Conservation (phyloP, 1,140 invertebrate species). For the Drosophila elegans region DNA sequence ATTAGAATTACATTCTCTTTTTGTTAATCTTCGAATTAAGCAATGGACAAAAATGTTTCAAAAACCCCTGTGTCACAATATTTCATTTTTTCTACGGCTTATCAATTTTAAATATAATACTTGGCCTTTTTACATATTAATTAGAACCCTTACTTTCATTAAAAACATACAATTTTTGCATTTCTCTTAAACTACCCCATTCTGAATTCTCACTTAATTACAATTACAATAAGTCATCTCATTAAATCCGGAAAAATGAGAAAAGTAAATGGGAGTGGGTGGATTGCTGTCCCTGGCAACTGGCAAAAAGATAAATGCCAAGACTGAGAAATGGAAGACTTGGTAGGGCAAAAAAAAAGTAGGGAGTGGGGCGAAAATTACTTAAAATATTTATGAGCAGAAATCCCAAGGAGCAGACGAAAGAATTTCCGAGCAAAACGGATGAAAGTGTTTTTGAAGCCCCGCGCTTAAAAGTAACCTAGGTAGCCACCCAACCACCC, state of each 20-base stretch:
- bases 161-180: not conserved
- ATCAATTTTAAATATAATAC: too few relatives aligned
- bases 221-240: conserved; percentile 84
- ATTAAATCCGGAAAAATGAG: conserved; percentile 59
- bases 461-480: conserved; percentile 57
- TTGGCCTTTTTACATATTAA: too few relatives aligned
- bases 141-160: too few relatives aligned
- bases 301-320: conserved; percentile 42
- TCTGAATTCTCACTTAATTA: conserved; percentile 71
- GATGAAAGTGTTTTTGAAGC: conserved; percentile 85
- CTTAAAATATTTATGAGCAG: conserved; percentile 67
- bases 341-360: conserved; percentile 11
- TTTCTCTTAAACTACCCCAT: not conserved
- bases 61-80: too few relatives aligned
- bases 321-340: conserved; percentile 28
- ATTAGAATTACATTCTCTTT: too few relatives aligned
- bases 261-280: not conserved
- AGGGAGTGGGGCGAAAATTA: conserved; percentile 31
- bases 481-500: conserved; percentile 22
- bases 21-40: too few relatives aligned
- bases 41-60: too few relatives aligned
- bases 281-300: conserved; percentile 38
- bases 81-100: too few relatives aligned
- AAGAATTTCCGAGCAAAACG: conserved; percentile 83
- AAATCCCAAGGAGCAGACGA: conserved; percentile 19